Evolutionary conservation across 2,797 vertebrate species (phyloP).

Genomic region (Acropternis orthonyx): DNA sequence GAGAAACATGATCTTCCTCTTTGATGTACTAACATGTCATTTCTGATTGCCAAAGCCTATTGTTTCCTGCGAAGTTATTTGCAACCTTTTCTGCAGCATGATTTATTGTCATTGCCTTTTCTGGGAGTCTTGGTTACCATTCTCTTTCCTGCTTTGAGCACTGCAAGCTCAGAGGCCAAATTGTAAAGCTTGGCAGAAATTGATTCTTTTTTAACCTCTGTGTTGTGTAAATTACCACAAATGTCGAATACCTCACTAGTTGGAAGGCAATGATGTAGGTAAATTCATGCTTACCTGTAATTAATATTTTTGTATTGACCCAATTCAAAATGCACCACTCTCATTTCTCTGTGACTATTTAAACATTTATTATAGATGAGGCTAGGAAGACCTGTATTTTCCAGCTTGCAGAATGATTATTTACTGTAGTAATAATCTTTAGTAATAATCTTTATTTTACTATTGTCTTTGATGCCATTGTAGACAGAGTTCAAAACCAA

Average conservation of each 20-base stretch:
- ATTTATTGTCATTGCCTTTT: neutral
- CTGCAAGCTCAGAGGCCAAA: neutral
- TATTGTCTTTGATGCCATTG: neutral
- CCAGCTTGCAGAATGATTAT: neutral
- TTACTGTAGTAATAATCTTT: neutral
- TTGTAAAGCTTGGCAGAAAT: neutral
- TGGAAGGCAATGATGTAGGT: neutral
- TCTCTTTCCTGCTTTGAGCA: neutral
- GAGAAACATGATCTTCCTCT: neutral
- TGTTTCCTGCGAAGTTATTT: neutral
- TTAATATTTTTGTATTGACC: neutral
- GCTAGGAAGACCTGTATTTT: neutral
- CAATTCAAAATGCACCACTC: neutral
- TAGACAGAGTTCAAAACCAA: neutral
- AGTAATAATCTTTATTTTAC: neutral
- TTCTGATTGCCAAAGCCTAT: neutral
- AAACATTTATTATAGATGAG: neutral
- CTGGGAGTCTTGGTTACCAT: neutral
- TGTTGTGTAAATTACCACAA: neutral
- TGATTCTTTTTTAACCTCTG: neutral
- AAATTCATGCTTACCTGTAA: neutral
- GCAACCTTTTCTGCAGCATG: neutral
- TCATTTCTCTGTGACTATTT: neutral
- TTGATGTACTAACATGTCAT: accelerated
- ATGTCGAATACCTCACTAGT: neutral